Evolutionary conservation across 1,140 invertebrate genomes (phyloP).

Genomic region (Panulirus ornatus): DNA sequence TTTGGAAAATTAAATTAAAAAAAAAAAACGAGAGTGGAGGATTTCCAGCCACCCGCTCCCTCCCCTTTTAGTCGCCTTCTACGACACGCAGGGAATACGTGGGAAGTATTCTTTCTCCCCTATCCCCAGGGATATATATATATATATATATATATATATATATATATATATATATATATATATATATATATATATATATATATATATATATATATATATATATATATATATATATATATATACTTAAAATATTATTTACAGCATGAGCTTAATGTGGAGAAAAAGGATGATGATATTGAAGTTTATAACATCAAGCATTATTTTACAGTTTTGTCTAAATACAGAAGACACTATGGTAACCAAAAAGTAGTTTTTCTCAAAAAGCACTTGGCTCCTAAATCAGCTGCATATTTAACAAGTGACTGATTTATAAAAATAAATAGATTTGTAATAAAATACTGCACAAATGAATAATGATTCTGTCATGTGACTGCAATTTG

Average conservation of each 20-base stretch:
- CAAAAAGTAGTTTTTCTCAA: background rate
- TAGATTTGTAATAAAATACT: background rate
- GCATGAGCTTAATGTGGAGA: background rate
- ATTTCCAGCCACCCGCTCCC: no score
- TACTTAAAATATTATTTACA: background rate
- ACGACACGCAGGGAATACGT: no score
- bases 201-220: background rate
- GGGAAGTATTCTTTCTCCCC: no score
- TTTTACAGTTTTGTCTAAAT: background rate
- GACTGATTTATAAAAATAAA: background rate
- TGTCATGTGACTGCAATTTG: background rate
- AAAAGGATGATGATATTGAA: background rate
- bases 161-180: background rate
- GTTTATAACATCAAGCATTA: background rate
- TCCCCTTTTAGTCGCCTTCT: no score
- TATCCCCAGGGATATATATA: no score
- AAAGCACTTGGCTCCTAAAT: background rate
- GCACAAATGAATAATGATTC: background rate
- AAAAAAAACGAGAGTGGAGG: no score
- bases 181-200: background rate
- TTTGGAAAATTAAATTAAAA: no score
- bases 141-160: no score
- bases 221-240: no score
- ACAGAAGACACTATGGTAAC: background rate
- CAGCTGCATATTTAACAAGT: background rate